Evolutionary conservation across 2,888 invertebrate species (phyloP).

Genomic region (Caenorhabditis zanzibari): DNA sequence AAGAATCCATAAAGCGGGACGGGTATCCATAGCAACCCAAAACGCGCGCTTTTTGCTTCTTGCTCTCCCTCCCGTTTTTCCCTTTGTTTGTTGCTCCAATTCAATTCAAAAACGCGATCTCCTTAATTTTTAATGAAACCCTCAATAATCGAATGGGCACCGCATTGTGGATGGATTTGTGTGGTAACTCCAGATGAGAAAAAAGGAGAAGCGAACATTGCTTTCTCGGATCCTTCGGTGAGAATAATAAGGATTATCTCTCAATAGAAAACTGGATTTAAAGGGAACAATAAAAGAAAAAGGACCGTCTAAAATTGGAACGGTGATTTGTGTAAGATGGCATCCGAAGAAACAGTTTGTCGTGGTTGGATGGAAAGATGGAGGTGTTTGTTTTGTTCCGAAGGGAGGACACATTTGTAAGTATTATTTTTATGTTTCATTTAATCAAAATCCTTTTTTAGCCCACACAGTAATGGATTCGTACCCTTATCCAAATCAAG

Average conservation of each 20-base stretch:
- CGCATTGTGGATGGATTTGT: slow-evolving; percentile 54
- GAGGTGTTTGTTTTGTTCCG: slow-evolving; percentile 62
- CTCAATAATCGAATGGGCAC: slow-evolving; percentile 61
- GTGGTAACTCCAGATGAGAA: slow-evolving; percentile 32
- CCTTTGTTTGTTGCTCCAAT: slow-evolving; percentile 41
- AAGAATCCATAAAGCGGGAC: not conserved
- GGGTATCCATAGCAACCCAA: slow-evolving; percentile 27
- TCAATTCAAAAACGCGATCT: slow-evolving; percentile 1
- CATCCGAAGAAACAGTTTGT: slow-evolving; percentile 75
- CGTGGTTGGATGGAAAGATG: slow-evolving; percentile 79
- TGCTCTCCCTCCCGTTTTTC: not conserved
- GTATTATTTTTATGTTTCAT: not conserved
- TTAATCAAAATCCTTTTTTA: not conserved
- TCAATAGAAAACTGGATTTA: not conserved
- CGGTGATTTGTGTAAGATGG: slow-evolving; percentile 72
- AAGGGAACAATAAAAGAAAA: slow-evolving; percentile 52
- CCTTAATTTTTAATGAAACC: slow-evolving; percentile 34
- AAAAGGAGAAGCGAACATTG: slow-evolving; percentile 34
- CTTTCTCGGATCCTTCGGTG: slow-evolving; percentile 65
- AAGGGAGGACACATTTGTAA: slow-evolving; percentile 47
- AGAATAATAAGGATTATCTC: slow-evolving; percentile 14
- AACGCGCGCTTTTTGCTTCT: slow-evolving; percentile 9
- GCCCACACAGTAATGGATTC: slow-evolving; percentile 44
- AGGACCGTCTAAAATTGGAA: slow-evolving; percentile 31
- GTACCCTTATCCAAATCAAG: slow-evolving; percentile 13